These are phyloP conservation scores for Gari tellinella DNA, from an alignment of 2,888 invertebrate species.

Conservation along the genomic window DNA sequence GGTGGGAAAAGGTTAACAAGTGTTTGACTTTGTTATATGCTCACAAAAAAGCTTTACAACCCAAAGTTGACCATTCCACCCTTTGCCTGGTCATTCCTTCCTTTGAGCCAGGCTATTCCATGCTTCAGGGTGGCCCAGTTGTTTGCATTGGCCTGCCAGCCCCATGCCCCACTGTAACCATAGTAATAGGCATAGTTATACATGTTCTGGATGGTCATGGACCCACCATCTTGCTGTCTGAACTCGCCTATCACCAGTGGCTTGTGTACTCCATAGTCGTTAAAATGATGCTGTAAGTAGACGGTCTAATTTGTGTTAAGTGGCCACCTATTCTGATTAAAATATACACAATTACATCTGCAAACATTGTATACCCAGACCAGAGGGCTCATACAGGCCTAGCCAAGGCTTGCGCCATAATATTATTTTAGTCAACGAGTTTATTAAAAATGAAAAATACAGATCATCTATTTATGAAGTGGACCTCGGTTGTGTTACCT, in stretches of 20 bases:
- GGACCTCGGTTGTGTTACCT: constrained; percentile 46
- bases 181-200: constrained; percentile 68
- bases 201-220: constrained; percentile 48
- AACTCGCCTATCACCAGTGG: constrained; percentile 71
- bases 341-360: too few species aligned
- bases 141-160: constrained; percentile 57
- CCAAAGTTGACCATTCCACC: constrained; percentile 46
- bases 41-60: too few species aligned
- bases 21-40: too few species aligned
- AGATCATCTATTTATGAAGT: too few species aligned
- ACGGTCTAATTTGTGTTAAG: not conserved
- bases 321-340: not conserved
- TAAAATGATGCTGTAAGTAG: constrained; percentile 51
- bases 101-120: constrained; percentile 50
- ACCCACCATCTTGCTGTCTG: constrained; percentile 52
- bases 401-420: too few species aligned
- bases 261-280: constrained; percentile 61
- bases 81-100: constrained; percentile 46
- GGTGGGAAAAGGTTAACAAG: too few species aligned
- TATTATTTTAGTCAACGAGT: too few species aligned
- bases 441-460: too few species aligned
- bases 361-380: too few species aligned
- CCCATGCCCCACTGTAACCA: constrained; percentile 68
- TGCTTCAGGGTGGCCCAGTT: constrained; percentile 45
- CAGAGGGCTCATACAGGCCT: too few species aligned